These are phyloP conservation scores for Leuciscus waleckii DNA, from an alignment of 2,797 vertebrate species.

Conservation along the genomic window DNA sequence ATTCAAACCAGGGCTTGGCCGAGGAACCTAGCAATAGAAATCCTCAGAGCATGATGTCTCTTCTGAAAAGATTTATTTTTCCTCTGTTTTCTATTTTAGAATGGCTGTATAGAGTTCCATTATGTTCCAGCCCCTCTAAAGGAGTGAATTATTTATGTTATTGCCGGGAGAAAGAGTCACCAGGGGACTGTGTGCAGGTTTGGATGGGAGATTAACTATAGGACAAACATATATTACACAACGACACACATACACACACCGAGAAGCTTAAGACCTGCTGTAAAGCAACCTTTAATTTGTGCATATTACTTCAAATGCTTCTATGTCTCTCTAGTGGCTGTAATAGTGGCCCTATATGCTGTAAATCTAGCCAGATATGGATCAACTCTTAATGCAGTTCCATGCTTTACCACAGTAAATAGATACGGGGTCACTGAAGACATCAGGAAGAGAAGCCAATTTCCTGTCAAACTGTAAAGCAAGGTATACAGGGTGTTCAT, in stretches of 20 bases:
- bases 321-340: constrained; percentile 17
- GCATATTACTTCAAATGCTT: constrained; percentile 28
- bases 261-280: constrained; percentile 34
- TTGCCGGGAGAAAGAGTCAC: constrained; percentile 57
- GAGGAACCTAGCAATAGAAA: constrained; percentile 18
- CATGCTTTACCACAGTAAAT: constrained; percentile 20
- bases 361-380: constrained; percentile 31
- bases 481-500: neutral
- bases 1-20: constrained; percentile 40
- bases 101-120: constrained; percentile 45
- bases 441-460: constrained; percentile 30
- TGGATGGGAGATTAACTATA: constrained; percentile 24
- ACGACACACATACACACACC: constrained; percentile 17
- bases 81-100: constrained; percentile 32
- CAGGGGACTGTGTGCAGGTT: constrained; percentile 31
- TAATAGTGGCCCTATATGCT: constrained; percentile 1
- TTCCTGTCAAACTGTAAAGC: constrained; percentile 16
- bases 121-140: constrained; percentile 40
- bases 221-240: constrained; percentile 43
- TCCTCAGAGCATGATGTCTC: constrained; percentile 14
- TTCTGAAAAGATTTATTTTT: constrained; percentile 41
- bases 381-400: constrained; percentile 41
- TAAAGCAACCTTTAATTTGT: constrained; percentile 46
- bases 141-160: constrained; percentile 73
- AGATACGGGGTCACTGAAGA: constrained; percentile 26